Evolutionary conservation across 1,140 invertebrate species (phyloP).

Genomic region (Camponotus vicinus): DNA sequence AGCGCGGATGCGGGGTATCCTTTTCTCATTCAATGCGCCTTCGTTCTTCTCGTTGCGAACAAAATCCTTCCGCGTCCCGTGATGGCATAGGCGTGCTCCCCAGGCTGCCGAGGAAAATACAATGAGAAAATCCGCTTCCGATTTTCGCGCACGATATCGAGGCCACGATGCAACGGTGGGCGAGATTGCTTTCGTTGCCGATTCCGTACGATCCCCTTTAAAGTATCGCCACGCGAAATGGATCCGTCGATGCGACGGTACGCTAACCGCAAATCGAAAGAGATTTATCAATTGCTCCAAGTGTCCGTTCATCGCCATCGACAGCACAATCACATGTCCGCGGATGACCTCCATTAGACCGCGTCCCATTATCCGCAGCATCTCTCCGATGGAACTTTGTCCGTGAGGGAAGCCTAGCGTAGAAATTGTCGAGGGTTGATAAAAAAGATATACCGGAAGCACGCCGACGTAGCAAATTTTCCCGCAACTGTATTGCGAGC

Average conservation of each 20-base stretch:
- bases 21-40: slow-evolving; percentile 39
- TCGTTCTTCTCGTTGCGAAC: slow-evolving; percentile 28
- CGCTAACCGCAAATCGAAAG: slow-evolving; percentile 58
- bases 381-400: slow-evolving; percentile 37
- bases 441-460: background rate
- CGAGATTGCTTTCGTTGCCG: slow-evolving; percentile 49
- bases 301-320: slow-evolving; percentile 15
- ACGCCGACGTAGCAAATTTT: slow-evolving; percentile 7
- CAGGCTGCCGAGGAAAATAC: slow-evolving; percentile 42
- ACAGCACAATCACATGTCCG: background rate
- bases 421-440: background rate
- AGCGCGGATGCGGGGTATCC: background rate
- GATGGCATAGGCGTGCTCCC: slow-evolving; percentile 22
- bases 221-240: slow-evolving; percentile 33
- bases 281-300: slow-evolving; percentile 37
- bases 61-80: slow-evolving; percentile 9
- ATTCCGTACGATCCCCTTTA: slow-evolving; percentile 61
- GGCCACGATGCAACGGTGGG: slow-evolving; percentile 4
- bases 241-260: slow-evolving; percentile 18
- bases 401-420: background rate
- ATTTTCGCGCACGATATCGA: slow-evolving; percentile 63
- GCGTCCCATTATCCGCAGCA: background rate
- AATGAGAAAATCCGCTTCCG: slow-evolving; percentile 66
- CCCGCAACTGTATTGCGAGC: background rate
- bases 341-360: slow-evolving; percentile 11